These are phyloP conservation scores for Aphidoletes aphidimyza DNA, from an alignment of 2,888 invertebrate species.

Conservation along the genomic window DNA sequence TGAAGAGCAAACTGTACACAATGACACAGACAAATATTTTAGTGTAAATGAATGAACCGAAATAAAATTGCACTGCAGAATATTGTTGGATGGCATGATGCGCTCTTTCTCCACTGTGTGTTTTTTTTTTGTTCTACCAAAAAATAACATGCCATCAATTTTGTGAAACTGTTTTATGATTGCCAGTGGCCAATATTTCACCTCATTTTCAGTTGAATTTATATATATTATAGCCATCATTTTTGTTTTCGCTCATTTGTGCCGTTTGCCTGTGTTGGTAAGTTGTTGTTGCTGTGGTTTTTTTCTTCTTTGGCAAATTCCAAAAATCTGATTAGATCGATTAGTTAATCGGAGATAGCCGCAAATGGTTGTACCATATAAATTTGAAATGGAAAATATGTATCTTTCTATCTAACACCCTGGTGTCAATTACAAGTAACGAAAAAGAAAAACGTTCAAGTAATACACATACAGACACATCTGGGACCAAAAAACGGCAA, in stretches of 20 bases:
- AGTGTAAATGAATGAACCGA: conserved; percentile 5
- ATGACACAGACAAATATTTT: neutral
- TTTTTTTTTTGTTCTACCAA: neutral
- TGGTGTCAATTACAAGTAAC: conserved; percentile 28
- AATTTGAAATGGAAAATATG: neutral
- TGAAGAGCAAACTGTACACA: too few species aligned
- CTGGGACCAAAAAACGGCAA: too few species aligned
- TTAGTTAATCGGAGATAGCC: neutral
- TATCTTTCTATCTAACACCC: neutral
- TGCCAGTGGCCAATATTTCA: neutral
- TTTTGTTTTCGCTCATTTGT: neutral
- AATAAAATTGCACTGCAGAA: neutral
- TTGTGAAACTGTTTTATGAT: neutral
- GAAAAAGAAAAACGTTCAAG: too few species aligned
- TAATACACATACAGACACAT: too few species aligned
- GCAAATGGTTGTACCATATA: neutral
- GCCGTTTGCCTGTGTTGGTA: neutral
- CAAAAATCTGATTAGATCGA: neutral
- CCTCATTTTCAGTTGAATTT: neutral
- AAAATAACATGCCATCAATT: neutral
- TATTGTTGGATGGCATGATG: neutral
- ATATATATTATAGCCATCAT: neutral
- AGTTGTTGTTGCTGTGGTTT: too few species aligned
- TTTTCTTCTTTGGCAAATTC: too few species aligned
- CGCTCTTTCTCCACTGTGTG: neutral